These are phyloP conservation scores for Acrobasis repandana DNA, from an alignment of 2,888 invertebrate species.

Conservation along the genomic window DNA sequence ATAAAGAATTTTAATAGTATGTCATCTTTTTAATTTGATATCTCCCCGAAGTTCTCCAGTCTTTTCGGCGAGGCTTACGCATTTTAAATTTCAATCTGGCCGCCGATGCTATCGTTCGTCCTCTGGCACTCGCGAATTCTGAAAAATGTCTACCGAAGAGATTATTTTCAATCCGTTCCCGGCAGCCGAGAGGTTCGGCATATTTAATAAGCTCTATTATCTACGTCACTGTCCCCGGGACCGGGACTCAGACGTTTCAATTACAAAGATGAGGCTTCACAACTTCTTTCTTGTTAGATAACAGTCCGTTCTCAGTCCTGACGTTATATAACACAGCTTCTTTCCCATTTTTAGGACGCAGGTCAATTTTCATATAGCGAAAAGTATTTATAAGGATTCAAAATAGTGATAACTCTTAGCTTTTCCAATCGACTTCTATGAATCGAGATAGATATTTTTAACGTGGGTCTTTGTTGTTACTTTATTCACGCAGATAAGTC, in stretches of 20 bases:
- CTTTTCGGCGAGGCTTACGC: slow-evolving; percentile 16
- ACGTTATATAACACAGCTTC: neutral
- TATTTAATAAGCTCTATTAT: slow-evolving; percentile 71
- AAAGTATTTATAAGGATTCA: too few relatives aligned
- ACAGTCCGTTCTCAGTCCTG: slow-evolving; percentile 21
- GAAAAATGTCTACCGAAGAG: slow-evolving; percentile 47
- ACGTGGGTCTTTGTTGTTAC: too few relatives aligned
- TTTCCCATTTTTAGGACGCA: neutral
- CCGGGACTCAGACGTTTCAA: slow-evolving; percentile 62
- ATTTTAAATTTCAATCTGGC: slow-evolving; percentile 26
- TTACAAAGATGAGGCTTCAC: slow-evolving; percentile 53
- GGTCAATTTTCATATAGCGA: neutral
- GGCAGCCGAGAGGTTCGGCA: slow-evolving; percentile 63
- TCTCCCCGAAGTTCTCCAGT: slow-evolving; percentile 10
- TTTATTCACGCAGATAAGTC: too few relatives aligned
- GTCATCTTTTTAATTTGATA: slow-evolving; percentile 21
- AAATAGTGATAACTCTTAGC: too few relatives aligned
- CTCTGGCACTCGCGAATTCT: slow-evolving; percentile 16
- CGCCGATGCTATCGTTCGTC: slow-evolving; percentile 19
- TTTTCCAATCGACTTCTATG: too few relatives aligned
- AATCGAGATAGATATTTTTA: too few relatives aligned
- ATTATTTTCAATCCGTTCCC: slow-evolving; percentile 69
- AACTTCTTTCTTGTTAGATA: slow-evolving; percentile 35
- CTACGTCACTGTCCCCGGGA: slow-evolving; percentile 49
- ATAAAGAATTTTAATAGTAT: slow-evolving; percentile 15